These are phyloP conservation scores for Patella pellucida DNA, from an alignment of 2,888 invertebrate genomes.

Conservation along the genomic window DNA sequence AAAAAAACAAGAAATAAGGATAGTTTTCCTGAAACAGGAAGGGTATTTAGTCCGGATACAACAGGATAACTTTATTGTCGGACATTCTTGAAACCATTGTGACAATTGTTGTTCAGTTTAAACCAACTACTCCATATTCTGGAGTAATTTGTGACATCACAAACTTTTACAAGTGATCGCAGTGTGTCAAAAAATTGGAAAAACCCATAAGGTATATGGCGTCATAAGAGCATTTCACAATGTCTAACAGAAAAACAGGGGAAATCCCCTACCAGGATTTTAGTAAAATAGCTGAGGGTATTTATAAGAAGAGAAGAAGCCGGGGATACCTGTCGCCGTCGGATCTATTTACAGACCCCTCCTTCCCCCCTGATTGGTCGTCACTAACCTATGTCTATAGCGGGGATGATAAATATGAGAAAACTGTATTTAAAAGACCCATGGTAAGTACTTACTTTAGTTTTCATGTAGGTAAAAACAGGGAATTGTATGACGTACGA, in stretches of 20 bases:
- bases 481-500: too few relatives aligned
- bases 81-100: too few relatives aligned
- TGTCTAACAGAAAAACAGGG: conserved; percentile 5
- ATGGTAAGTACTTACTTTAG: conserved; percentile 74
- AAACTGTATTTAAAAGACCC: conserved; percentile 92
- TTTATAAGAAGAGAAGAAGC: conserved; percentile 18
- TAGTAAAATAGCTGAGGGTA: background rate
- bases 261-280: conserved; percentile 39
- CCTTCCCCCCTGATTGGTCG: conserved; percentile 85
- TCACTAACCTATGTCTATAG: conserved; percentile 86
- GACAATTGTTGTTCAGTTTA: too few relatives aligned
- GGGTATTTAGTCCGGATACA: too few relatives aligned
- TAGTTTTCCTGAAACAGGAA: too few relatives aligned
- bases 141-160: too few relatives aligned
- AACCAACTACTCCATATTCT: too few relatives aligned
- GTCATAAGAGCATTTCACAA: background rate
- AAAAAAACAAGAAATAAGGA: too few relatives aligned
- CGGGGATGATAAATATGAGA: conserved; percentile 80
- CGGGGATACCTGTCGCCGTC: conserved; percentile 23
- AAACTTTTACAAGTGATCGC: too few relatives aligned
- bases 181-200: too few relatives aligned
- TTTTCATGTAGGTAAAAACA: background rate
- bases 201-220: too few relatives aligned
- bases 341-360: conserved; percentile 85
- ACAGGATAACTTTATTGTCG: too few relatives aligned